A percentile compares a stretch with the other conserved stretches of the same genome.
These are phyloP conservation scores for Drosophila nigrodunni DNA, from an alignment of 1,140 invertebrate genomes.

Conservation along the genomic window DNA sequence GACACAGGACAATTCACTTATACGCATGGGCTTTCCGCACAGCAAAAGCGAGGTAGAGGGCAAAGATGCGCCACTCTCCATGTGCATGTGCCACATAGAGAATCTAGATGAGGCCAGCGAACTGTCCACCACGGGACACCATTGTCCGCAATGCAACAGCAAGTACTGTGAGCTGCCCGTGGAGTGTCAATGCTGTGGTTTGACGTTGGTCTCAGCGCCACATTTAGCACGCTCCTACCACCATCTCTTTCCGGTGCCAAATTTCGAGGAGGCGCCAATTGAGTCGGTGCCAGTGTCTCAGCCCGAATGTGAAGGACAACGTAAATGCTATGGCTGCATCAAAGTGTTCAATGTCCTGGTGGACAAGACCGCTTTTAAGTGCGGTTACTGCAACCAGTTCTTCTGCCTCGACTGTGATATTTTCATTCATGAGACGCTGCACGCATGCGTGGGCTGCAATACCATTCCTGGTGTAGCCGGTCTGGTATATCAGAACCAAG, in stretches of 20 bases:
- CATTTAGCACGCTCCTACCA: constrained; percentile 98
- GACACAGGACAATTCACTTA: constrained; percentile 92
- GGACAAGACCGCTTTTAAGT: constrained; percentile 93
- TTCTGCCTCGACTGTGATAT: constrained; percentile 98
- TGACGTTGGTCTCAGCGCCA: constrained; percentile 98
- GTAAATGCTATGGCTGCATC: constrained; percentile 89
- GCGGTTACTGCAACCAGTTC: constrained; percentile 90
- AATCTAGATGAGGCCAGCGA: constrained; percentile 88
- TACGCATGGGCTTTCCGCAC: constrained; percentile 97
- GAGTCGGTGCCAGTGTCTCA: constrained; percentile 85
- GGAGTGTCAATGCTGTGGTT: constrained; percentile 97
- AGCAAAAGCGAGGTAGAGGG: constrained; percentile 85
- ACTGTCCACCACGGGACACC: constrained; percentile 92
- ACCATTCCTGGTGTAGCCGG: constrained; percentile 75
- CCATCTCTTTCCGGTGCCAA: constrained; percentile 96
- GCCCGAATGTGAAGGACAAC: constrained; percentile 30
- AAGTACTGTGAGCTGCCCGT: constrained; percentile 99
- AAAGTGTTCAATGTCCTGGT: constrained; percentile 86
- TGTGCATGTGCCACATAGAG: constrained; percentile 96
- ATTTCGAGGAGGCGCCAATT: constrained; percentile 90
- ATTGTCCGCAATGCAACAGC: constrained; percentile 97
- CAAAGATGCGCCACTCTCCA: constrained; percentile 89
- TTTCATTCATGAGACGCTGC: constrained; percentile 96
- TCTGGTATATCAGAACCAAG: constrained; percentile 66
- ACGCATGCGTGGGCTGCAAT: constrained; percentile 97